Base-by-base conservation (phyloP, 2,888 invertebrate species). In the Halictus quadricinctus region DNA sequence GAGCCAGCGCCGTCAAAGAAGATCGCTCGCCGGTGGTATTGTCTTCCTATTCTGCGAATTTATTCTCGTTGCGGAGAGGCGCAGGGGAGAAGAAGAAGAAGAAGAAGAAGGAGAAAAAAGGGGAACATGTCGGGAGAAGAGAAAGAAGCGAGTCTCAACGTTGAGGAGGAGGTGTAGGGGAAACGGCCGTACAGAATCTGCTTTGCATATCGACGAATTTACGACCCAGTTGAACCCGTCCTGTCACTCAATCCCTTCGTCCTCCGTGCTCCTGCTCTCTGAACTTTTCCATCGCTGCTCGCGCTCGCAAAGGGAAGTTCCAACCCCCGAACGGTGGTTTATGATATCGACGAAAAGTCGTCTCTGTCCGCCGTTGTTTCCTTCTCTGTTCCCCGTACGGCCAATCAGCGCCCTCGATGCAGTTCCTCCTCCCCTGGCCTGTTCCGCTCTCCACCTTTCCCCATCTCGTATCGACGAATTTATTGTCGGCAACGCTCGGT, bases 161-260 rank as follows among this genome's bases (percentile, higher is more conserved):
- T 48, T 50, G 82, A 88, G 78, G 84, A 85, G 77, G 84, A 88
- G 87, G 79, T 64, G 86, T 72, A 84, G 89, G 88, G 86, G 83
- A 84, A 84, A 58, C 79, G 79, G 76, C 72, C 69, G 79, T 85
- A 75, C 84, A 83, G 87, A 88, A 90, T 86, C 86, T 89, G 85
- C 83, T 90, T 90, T 91, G 89, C 91, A 90, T 93, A 93, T 93
- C 92, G 93, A 92, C 91, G 91, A 93, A 93, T 93, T 93, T 93
- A 93, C 90, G 93, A 92, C 88, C 87, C 81, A 73, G 88, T 87
- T 88, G 85, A 83, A 87, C 87, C 80, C 88, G 88, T 88, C 87
- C 81, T 87, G 88, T 88, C 88, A 81, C 88, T 89, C 87, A 80
- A 79, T 77, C 75, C 66, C 66, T 50, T 46, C 58, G 69, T 80